Evolutionary conservation across 2,797 vertebrate species (phyloP), one percentile per base, ranked within the genome.

Genomic region (Centropyge bicolor): DNA sequence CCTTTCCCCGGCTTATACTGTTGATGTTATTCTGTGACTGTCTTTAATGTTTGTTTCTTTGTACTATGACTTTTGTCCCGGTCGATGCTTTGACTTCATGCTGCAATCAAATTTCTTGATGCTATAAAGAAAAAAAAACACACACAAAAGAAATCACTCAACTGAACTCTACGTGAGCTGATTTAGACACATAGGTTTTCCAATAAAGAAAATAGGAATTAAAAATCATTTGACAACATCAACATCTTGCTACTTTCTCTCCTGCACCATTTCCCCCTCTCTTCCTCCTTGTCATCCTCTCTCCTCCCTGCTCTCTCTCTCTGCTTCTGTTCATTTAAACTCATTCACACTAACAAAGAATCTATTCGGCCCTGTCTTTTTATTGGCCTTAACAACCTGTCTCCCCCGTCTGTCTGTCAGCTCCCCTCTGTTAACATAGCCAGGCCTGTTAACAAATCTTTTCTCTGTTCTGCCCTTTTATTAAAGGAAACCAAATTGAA

Each of bases 401-500:
- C 76, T 60, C 20, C 17, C 22, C 46, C 59, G 41, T 68, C 65
- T 69, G 17, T 75, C 56, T 72, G 22, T 22, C 66, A 66, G 69
- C 59, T 17, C 7, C 36, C 60, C 59, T 74, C 65, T 80, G 27
- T 60, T 71, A 82, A 79, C 78, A 65, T 36, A 79, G 41, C n/a
- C 57, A 67, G 27, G 68, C 51, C 36, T 78, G 65, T 65, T 69
- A 80, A 78, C 73, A 85, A 54, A 80, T 80, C 36, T 65, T 78
- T 72, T 67, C 75, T 70, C 70, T 78, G 31, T 76, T 89, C 63
- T 57, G 9, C 74, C 61, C 72, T 57, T 82, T 82, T 73, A 82
- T 88, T 82, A 69, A 70, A 74, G 66, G 35, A 82, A 74, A 61
- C 81, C 55, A 82, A 86, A 86, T 43, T 84, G 81, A 89, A 83